phyloP scores from a whole-genome alignment of 2,113 vertebrate genomes.

The Prionailurus bengalensis region DNA sequence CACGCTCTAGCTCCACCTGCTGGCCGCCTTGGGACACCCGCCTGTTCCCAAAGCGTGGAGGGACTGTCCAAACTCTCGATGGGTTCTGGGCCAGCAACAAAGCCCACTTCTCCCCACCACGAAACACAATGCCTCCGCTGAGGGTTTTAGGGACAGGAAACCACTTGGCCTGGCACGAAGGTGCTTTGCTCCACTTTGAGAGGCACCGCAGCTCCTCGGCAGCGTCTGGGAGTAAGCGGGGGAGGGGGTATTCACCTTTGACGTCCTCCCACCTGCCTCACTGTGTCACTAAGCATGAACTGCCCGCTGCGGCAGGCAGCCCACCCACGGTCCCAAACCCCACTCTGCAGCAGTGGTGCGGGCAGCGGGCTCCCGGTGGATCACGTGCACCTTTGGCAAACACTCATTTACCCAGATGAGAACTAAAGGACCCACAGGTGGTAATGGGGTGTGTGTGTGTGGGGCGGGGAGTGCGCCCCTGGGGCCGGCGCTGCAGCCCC shows the following conservation, averaged over 20 bases:
- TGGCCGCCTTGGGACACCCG: background rate
- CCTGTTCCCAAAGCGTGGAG: background rate
- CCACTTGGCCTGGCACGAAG: too few relatives aligned
- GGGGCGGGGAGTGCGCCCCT: rapidly evolving
- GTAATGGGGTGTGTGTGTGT: too few relatives aligned
- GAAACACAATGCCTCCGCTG: rapidly evolving
- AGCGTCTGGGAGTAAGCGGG: background rate
- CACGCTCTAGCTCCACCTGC: background rate
- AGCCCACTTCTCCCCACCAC: rapidly evolving
- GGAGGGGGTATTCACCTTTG: background rate
- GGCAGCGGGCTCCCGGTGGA: rapidly evolving
- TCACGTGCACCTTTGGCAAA: background rate
- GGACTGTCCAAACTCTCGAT: rapidly evolving
- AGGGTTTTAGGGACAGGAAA: background rate
- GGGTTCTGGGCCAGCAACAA: background rate
- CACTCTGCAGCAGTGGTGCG: rapidly evolving
- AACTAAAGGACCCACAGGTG: too few relatives aligned
- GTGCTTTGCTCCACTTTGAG: background rate
- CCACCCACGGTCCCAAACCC: rapidly evolving
- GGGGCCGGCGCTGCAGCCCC: rapidly evolving
- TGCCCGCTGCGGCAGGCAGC: rapidly evolving
- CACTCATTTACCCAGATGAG: rapidly evolving
- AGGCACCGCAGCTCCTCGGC: background rate
- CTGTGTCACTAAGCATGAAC: too few relatives aligned
- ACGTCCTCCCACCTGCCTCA: background rate